Evolutionary conservation across 2,888 invertebrate genomes (phyloP), one percentile per base, ranked within the genome.

Genomic region (Kuschelorhynchus macadamiae): DNA sequence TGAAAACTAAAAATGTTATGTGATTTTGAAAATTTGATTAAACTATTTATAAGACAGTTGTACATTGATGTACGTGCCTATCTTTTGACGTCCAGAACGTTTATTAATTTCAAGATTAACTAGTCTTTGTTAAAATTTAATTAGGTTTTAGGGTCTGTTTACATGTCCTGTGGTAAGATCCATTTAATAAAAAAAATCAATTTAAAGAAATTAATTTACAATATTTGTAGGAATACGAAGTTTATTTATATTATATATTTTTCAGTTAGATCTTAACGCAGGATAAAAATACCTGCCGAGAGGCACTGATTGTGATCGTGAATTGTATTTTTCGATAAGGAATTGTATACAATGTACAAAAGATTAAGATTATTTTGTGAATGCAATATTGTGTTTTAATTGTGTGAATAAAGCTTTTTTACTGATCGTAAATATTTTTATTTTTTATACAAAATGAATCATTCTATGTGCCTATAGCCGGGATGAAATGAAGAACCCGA

Each of bases 331-430:
- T 80, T 80, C 74, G 74, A 80, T 80, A 80, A 77, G 78, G 76
- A 78, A 80, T 80, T 81, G 80, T 79, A 81, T 72, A 82, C 80
- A 55, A 41, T 80, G 81, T 82, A 82, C 80, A 82, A 79, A 77
- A 33, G 30, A 60, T 76, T 72, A 72, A 74, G 76, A 78, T 80
- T 81, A 81, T 81, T 83, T 82, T 82, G 81, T 82, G 81, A 82
- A 82, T 81, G 82, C 81, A 79, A 77, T 77, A 73, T 77, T 60
- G 76, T 75, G 78, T 67, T 78, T 77, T 78, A 73, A 71, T 72
- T 75, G 75, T 76, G 76, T 78, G 75, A 78, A 76, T 78, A 80
- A 78, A 78, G 80, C 80, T 80, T 81, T 80, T 81, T 77, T 80
- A 80, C 78, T 74, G 60, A 33, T 62, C 44, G 11, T n/a, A n/a